Evolutionary conservation across 1,140 invertebrate genomes (phyloP).

Genomic region (Orussus abietinus): DNA sequence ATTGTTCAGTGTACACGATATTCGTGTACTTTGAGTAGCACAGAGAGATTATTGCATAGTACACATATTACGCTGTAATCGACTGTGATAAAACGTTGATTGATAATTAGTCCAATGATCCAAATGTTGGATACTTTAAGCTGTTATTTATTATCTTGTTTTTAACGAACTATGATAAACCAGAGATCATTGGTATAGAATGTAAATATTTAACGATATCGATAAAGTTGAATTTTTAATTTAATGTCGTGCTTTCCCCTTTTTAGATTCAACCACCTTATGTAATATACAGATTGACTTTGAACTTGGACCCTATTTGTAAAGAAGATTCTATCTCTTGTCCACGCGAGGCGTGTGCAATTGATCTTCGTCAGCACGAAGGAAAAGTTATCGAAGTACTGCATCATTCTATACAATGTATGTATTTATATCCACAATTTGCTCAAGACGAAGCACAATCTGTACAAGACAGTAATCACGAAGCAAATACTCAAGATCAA

Average conservation of each 20-base stretch:
- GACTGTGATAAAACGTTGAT: background rate
- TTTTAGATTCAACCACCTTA: slow-evolving; percentile 36
- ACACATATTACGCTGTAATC: slow-evolving; percentile 1
- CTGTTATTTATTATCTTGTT: background rate
- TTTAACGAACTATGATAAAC: slow-evolving; percentile 2
- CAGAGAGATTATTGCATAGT: background rate
- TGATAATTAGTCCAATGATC: too few relatives aligned
- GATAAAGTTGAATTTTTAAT: slow-evolving; percentile 1
- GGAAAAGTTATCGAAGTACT: slow-evolving; percentile 29
- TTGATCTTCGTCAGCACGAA: slow-evolving; percentile 37
- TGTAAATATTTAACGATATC: slow-evolving; percentile 10
- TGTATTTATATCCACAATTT: slow-evolving; percentile 30
- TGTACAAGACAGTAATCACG: slow-evolving; percentile 20
- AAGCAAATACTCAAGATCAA: slow-evolving; percentile 17
- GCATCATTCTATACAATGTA: slow-evolving; percentile 37
- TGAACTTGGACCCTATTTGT: slow-evolving; percentile 38
- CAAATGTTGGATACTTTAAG: too few relatives aligned
- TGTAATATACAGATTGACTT: slow-evolving; percentile 33
- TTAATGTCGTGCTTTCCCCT: slow-evolving; percentile 6
- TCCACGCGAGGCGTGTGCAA: slow-evolving; percentile 35
- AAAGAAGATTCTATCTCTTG: slow-evolving; percentile 24
- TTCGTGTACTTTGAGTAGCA: too few relatives aligned
- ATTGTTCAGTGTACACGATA: too few relatives aligned
- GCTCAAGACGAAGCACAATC: slow-evolving; percentile 11
- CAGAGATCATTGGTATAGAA: background rate